Evolutionary conservation across 2,113 vertebrate species (phyloP).

Genomic region (Pollimyrus isidori): DNA sequence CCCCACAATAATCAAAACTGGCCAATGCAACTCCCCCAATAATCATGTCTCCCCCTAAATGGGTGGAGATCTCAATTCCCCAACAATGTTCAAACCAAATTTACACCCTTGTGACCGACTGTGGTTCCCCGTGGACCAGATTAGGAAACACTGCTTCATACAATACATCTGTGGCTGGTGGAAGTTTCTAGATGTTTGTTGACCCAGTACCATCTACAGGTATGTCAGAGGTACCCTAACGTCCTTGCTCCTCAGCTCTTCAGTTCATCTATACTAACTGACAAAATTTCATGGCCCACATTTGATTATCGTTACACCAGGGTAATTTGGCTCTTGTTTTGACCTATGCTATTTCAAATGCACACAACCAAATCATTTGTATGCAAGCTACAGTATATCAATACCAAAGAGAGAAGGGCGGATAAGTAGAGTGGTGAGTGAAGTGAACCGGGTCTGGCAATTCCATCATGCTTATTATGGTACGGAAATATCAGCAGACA

Average conservation of each 20-base stretch:
- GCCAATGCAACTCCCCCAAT: too few species aligned
- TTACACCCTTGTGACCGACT: not conserved
- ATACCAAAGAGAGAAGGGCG: not conserved
- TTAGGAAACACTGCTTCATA: not conserved
- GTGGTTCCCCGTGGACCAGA: not conserved
- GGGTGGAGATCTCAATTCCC: too few species aligned
- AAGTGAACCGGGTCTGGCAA: not conserved
- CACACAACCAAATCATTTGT: not conserved
- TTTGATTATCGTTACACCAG: not conserved
- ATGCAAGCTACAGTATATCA: not conserved
- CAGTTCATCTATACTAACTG: not conserved
- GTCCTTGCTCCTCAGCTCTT: not conserved
- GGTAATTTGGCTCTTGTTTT: not conserved
- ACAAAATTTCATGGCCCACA: not conserved
- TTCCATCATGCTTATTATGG: not conserved
- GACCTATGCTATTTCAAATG: not conserved
- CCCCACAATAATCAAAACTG: too few species aligned
- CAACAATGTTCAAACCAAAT: too few species aligned
- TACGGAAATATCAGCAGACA: not conserved
- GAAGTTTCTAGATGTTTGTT: not conserved
- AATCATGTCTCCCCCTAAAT: too few species aligned
- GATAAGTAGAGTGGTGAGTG: not conserved
- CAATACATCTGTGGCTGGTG: not conserved
- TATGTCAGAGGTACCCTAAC: not conserved
- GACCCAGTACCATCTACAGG: not conserved